Percentiles rank a stretch among this genome's conserved stretches.
Evolutionary conservation across 2,888 invertebrate genomes (phyloP).

Genomic region (Drosophila gaucha): DNA sequence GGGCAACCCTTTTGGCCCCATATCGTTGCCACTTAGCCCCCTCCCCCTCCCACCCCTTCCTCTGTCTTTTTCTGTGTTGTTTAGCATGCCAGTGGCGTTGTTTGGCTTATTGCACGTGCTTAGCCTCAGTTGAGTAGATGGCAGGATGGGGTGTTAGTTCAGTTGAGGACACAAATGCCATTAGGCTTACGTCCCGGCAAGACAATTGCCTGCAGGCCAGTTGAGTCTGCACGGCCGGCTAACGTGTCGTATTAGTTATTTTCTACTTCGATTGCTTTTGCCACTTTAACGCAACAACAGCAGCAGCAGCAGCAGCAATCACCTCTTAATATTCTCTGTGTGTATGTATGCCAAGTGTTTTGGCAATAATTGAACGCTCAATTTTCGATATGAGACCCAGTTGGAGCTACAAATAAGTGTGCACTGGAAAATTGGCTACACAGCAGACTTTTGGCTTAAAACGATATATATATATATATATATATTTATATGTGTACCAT

Average conservation of each 20-base stretch:
- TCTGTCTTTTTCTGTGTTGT: slow-evolving; percentile 47
- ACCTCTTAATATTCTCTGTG: slow-evolving; percentile 5
- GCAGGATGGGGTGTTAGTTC: not conserved
- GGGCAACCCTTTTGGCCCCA: slow-evolving; percentile 70
- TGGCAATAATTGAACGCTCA: slow-evolving; percentile 76
- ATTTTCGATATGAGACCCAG: slow-evolving; percentile 70
- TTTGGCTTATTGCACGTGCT: slow-evolving; percentile 79
- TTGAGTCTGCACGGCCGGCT: slow-evolving; percentile 66
- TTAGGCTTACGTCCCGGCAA: slow-evolving; percentile 69
- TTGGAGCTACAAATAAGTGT: slow-evolving; percentile 27
- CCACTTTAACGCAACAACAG: slow-evolving; percentile 80
- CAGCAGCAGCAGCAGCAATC: slow-evolving; percentile 26
- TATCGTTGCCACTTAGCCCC: slow-evolving; percentile 27
- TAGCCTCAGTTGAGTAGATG: slow-evolving; percentile 50
- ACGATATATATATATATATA: not conserved
- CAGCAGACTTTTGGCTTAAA: not conserved
- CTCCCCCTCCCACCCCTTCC: not conserved
- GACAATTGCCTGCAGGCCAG: slow-evolving; percentile 69
- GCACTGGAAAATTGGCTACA: slow-evolving; percentile 2
- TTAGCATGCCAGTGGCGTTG: slow-evolving; percentile 81
- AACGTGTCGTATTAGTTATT: slow-evolving; percentile 79
- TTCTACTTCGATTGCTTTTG: slow-evolving; percentile 81
- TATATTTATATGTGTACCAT: no score
- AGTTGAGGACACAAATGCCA: slow-evolving; percentile 66
- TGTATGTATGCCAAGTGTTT: slow-evolving; percentile 64